Evolutionary conservation across 30 jellyfish, hydroid and myxozoan species (phyloP).

Genomic region (Phacellophora camtschatica): DNA sequence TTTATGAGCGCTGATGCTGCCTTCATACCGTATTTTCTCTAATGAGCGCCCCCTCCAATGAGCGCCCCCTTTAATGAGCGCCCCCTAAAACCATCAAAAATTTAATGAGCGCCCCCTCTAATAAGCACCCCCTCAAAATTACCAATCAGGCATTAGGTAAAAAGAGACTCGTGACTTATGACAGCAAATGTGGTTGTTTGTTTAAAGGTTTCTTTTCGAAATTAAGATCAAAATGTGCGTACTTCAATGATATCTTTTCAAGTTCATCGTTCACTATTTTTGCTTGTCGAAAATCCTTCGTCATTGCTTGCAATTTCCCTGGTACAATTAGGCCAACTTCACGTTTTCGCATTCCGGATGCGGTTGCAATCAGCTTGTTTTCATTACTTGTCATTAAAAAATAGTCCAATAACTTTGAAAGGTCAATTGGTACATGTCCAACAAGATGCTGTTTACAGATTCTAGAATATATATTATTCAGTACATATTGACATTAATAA

Average conservation of each 20-base stretch:
- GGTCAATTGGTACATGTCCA: too few species aligned
- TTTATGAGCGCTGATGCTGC: too few species aligned
- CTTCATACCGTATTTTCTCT: too few species aligned
- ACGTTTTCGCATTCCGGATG: neutral
- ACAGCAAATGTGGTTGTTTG: neutral
- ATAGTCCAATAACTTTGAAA: slow-evolving; percentile 20
- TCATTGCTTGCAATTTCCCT: neutral
- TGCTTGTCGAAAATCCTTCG: slow-evolving; percentile 7
- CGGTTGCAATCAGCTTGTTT: neutral
- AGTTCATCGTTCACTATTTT: neutral
- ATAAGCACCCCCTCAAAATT: neutral
- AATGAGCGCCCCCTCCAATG: too few species aligned
- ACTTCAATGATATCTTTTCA: neutral
- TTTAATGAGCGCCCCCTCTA: neutral
- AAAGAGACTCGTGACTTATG: neutral
- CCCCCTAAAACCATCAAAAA: neutral
- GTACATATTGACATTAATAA: too few species aligned
- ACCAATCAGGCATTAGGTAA: too few species aligned
- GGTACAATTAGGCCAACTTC: slow-evolving; percentile 4
- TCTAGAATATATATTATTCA: too few species aligned
- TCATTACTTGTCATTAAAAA: neutral
- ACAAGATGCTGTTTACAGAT: too few species aligned
- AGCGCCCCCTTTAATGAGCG: neutral
- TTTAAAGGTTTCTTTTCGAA: too few species aligned
- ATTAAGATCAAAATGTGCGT: neutral